Evolutionary conservation across 2,888 invertebrate genomes (phyloP), one percentile per base, ranked within the genome.

Genomic region (Geophilus truncorum): DNA sequence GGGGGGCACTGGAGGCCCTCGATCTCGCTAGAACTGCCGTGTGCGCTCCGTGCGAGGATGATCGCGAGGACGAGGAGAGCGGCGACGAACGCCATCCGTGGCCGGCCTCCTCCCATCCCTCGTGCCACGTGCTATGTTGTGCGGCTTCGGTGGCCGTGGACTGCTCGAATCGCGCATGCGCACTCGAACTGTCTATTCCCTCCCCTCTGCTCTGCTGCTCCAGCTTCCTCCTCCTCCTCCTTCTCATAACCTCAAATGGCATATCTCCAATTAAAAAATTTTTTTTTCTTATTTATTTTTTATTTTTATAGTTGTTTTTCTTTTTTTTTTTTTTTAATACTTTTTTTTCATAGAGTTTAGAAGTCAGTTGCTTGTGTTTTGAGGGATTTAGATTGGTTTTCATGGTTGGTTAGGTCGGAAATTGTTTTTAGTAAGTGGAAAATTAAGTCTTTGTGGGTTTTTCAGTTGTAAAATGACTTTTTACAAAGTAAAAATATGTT

Each of bases 1-100:
- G 86, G 84, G 4, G 87, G 87, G 82, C 87, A 87, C 40, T 85
- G 84, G 76, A 86, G 81, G 15, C 82, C 83, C 75, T 62, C 62
- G 28, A 62, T 15, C 25, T 62, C 62, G 28, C 62, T 62, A 5
- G 23, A 62, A 62, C 28, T 62, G 25, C 10, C 15, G 2, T 62
- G 25, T 4, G 5, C 9, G 15, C 9, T 23, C 25, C 62, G 62
- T 28, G 3, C 10, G 15, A 23, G 10, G 1, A 62, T n/a, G n/a
- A n/a, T n/a, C n/a, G n/a, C 25, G 62, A 62, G 62, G 23, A 62
- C 25, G 10, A 62, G 62, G 62, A 62, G 62, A 62, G 62, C 62
- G 62, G 62, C 62, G 62, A 62, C 62, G 15, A 62, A 23, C 25
- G 62, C 62, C 25, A 62, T 62, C 62, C 62, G 62, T 62, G 62